Conservation (phyloP, 2,888 invertebrate genomes). For the Rhopalosiphum nymphaeae region DNA sequence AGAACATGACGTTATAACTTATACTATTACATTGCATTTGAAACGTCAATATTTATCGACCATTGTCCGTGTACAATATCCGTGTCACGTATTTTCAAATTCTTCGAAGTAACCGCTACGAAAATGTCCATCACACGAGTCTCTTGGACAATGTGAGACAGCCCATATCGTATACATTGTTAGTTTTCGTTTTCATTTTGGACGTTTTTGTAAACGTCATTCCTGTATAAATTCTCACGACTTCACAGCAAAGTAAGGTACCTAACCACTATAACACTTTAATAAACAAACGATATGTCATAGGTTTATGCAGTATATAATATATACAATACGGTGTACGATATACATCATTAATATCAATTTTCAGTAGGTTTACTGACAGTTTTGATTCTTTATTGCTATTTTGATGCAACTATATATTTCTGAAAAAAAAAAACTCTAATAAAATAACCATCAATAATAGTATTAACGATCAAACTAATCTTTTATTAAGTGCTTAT, state of each 20-base stretch:
- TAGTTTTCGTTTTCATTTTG: neutral
- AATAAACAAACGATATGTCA: neutral
- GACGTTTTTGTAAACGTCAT: neutral
- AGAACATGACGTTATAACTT: neutral
- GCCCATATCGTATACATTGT: neutral
- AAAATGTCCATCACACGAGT: conserved; percentile 41
- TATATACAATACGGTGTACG: neutral
- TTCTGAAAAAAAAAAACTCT: neutral
- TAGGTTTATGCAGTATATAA: neutral
- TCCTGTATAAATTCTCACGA: conserved; percentile 31
- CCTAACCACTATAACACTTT: neutral
- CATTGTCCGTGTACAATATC: neutral
- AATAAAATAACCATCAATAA: neutral
- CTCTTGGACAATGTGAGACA: neutral
- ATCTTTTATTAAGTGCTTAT: neutral
- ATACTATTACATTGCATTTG: neutral
- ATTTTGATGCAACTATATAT: neutral
- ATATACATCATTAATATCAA: conserved; percentile 50
- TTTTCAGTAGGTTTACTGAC: conserved; percentile 34
- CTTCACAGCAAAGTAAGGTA: neutral
- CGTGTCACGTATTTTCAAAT: neutral
- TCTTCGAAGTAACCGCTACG: neutral
- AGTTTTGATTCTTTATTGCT: conserved; percentile 11
- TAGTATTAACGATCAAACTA: neutral
- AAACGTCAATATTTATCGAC: conserved; percentile 3